Evolutionary conservation across 2,797 vertebrate species (phyloP).

Genomic region (Denticeps clupeoides): DNA sequence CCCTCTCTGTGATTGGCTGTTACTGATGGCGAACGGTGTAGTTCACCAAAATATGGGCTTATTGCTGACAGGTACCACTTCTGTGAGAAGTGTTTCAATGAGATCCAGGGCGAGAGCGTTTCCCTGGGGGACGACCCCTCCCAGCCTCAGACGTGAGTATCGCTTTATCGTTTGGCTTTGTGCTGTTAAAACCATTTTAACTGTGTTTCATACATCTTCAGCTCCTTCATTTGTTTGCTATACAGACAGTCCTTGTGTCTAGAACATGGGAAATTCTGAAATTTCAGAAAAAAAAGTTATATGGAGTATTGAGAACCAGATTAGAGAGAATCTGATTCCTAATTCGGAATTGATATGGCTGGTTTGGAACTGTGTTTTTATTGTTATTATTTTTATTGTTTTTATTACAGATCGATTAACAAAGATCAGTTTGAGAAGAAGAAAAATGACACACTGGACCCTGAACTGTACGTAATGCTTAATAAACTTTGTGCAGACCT

Average conservation of each 20-base stretch:
- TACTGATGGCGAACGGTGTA: constrained; percentile 79
- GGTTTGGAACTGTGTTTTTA: too few relatives aligned
- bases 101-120: constrained; percentile 97
- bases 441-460: constrained; percentile 97
- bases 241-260: too few relatives aligned
- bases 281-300: too few relatives aligned
- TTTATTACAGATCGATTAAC: constrained; percentile 76
- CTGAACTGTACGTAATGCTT: constrained; percentile 77
- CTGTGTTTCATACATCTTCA: neutral
- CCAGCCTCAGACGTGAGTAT: constrained; percentile 94
- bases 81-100: constrained; percentile 99
- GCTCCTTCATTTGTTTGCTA: neutral
- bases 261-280: too few relatives aligned
- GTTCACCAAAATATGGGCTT: constrained; percentile 99
- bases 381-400: neutral
- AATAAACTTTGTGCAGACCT: too few relatives aligned
- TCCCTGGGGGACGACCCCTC: constrained; percentile 97
- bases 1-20: constrained; percentile 86
- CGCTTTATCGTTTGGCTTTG: neutral
- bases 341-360: too few relatives aligned
- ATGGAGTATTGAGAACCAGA: too few relatives aligned
- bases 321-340: too few relatives aligned
- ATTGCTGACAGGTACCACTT: constrained; percentile 99
- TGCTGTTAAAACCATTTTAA: neutral
- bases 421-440: constrained; percentile 98